These are phyloP conservation scores for Lycorma delicatula DNA, from an alignment of 1,140 invertebrate species.

Conservation along the genomic window DNA sequence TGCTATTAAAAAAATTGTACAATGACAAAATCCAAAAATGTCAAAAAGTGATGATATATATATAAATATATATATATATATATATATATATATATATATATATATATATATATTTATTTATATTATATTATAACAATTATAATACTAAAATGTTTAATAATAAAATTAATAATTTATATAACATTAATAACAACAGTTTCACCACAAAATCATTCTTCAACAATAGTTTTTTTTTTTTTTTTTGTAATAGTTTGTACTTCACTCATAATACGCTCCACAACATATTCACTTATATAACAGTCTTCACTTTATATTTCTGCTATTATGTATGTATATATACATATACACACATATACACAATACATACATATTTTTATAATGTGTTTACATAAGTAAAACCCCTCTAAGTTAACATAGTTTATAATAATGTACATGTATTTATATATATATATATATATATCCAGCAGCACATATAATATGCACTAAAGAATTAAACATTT, in stretches of 20 bases:
- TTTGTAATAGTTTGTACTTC: constrained; percentile 6
- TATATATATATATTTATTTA: constrained; percentile 9
- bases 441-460: neutral
- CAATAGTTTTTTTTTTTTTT: too few species aligned
- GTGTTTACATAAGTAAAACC: too few species aligned
- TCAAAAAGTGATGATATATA: too few species aligned
- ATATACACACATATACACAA: too few species aligned
- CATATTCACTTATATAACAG: constrained; percentile 12
- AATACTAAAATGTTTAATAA: constrained; percentile 7
- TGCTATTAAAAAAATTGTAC: too few species aligned
- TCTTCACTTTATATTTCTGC: too few species aligned
- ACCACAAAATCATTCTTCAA: constrained; percentile 4
- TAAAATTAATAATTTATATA: neutral
- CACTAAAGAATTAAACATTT: neutral
- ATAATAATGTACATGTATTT: neutral
- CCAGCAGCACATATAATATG: neutral
- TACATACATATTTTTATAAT: too few species aligned
- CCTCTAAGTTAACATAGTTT: too few species aligned
- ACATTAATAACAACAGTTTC: constrained; percentile 8
- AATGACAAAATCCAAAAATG: too few species aligned
- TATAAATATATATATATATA: too few species aligned
- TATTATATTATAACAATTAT: constrained; percentile 15
- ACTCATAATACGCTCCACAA: constrained; percentile 15
- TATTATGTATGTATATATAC: too few species aligned
- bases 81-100: constrained; percentile 6